Base-by-base conservation (phyloP, 1,140 invertebrate genomes). In the Eriosoma lanigerum region DNA sequence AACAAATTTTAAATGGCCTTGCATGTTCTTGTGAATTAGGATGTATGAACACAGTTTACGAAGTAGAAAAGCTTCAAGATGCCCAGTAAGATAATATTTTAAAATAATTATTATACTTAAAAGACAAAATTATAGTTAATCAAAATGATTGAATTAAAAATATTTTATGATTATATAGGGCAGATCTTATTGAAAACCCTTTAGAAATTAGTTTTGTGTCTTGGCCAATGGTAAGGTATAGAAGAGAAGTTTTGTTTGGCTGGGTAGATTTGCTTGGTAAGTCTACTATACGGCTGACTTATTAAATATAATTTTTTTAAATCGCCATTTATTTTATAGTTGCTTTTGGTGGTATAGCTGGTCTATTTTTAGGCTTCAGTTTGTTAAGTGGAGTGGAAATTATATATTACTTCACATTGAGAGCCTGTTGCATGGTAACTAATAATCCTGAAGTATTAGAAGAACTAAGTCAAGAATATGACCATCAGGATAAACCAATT, bases 321-420 rank as follows among this genome's bases (percentile, higher is more conserved):
- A 52, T 29, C 44, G 24, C 9, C 2, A 10, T 17, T 38, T 26
- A n/a, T 56, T 54, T 81, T 58, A 21, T 66, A 83, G 83, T 83
- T 17, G 82, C 83, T 38, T 83, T 83, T 81, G 83, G 83, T 19
- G 83, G 83, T 15, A 93, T 93, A 80, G 92, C 92, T 9, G 92
- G 92, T 12, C 86, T 93, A 3, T 93, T 93, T 85, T 85, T 93
- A 0, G 92, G 92, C 0, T 93, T 92, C 85, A 92, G 91, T 48
- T 84, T 93, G 32, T 84, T 93, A 1, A 91, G 90, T 0, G 91
- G 90, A 1, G 89, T 93, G 1, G 92, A 93, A 85, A 87, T 93
- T 15, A 85, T 92, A 21, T 85, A 85, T 78, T 84, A 82, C 58
- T 82, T 84, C 44, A 85, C 84, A 15, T 68, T 84, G n/a, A 80